A percentile compares a stretch with the other conserved stretches of the same genome.
These are phyloP conservation scores for Xyrichtys novacula DNA, from an alignment of 2,797 vertebrate species.

Conservation along the genomic window DNA sequence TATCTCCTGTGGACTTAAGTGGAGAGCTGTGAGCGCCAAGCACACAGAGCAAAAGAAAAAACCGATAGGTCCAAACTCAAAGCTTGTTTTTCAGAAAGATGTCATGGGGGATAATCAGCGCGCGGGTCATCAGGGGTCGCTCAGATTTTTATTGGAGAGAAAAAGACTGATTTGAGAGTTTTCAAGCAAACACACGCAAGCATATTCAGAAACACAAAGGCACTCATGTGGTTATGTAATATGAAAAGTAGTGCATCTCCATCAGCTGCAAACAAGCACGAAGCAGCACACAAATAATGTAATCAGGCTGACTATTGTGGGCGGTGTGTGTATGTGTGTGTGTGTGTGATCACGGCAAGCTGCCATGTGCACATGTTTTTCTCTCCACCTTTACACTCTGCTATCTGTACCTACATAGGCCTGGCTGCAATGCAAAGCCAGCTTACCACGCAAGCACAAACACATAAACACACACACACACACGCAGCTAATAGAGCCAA, in stretches of 20 bases:
- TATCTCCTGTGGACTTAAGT: conserved; percentile 62
- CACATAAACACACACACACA: conserved; percentile 44
- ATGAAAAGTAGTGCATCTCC: conserved; percentile 39
- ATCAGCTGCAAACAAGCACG: conserved; percentile 42
- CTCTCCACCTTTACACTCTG: conserved; percentile 67
- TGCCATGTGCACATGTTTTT: conserved; percentile 78
- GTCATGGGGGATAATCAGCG: conserved; percentile 9
- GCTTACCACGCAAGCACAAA: conserved; percentile 37
- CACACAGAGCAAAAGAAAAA: conserved; percentile 43
- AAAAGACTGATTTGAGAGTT: neutral
- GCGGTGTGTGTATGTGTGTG: too few species aligned
- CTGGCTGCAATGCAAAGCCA: conserved; percentile 51
- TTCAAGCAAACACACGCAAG: conserved; percentile 20
- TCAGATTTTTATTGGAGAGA: conserved; percentile 14
- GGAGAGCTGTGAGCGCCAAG: conserved; percentile 57
- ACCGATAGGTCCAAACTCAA: conserved; percentile 17
- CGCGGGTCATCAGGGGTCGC: conserved; percentile 6
- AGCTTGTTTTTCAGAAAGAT: conserved; percentile 10
- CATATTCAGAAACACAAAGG: conserved; percentile 17
- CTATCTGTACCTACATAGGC: conserved; percentile 65
- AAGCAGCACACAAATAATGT: conserved; percentile 49
- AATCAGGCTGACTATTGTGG: conserved; percentile 56
- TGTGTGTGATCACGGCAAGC: conserved; percentile 75
- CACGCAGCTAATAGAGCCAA: conserved; percentile 60
- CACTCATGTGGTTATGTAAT: conserved; percentile 48